Base-by-base conservation (phyloP, 2,888 invertebrate genomes). In the Ophion obscuratus region DNA sequence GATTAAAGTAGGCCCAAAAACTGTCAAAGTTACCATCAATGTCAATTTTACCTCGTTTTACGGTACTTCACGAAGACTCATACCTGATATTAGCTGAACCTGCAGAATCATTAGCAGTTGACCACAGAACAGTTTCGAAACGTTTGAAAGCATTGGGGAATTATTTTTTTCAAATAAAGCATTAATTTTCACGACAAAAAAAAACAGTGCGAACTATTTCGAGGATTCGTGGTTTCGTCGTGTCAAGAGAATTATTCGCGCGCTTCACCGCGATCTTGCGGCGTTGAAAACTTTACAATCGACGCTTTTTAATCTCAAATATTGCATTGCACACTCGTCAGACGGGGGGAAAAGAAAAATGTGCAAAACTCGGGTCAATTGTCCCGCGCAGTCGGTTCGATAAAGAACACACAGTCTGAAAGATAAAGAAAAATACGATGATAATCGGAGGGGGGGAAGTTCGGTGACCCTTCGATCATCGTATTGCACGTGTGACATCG, bases 341-440 rank as follows among this genome's bases (percentile, higher is more conserved):
- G 20, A 57, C 20, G 31, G 44, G 17, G 17, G 24, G 10, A 27
- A 57, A 67, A 57, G 27, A 77, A 68, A 79, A 68, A 62, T 17
- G 5, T 17, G 17, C 17, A 53, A 17, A 53, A 53, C 14, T 82
- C 79, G 75, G 82, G 62, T 73, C 62, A 80, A 84, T 76, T 80
- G 7, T 76, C 61, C 76, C 82, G 53, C 47, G 57, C n/a, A 17
- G 61, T n/a, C 53, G 66, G 31, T 66, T 57, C 74, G 80, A 83
- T 85, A 85, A 67, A 76, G 6, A 53, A 44, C n/a, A 66, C 57
- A 3, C 80, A 40, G 76, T 76, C 76, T 80, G 67, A 67, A 80
- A 73, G 85, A 85, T 85, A 85, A 85, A 85, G 80, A 85, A 83
- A 53, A 53, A 53, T 11, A 53, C 76, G 85, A 80, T 77, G 76